A percentile compares a stretch with the other conserved stretches of the same genome.
phyloP scores from a whole-genome alignment of 2,797 vertebrate genomes.

The Muraenolepis orangiensis region DNA sequence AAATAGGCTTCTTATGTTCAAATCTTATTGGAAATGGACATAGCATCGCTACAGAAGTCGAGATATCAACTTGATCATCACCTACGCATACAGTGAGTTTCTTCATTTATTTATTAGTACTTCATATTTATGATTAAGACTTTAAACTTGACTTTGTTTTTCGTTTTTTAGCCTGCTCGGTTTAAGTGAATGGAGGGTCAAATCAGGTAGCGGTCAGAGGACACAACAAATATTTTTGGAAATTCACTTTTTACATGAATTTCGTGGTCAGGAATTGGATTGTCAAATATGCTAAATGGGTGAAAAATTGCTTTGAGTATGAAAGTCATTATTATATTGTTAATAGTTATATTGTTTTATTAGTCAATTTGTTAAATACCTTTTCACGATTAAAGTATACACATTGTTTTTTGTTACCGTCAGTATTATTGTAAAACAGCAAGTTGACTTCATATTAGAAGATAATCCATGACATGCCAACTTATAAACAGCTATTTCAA shows the following conservation, averaged over 20 bases:
- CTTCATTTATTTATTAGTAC: too few species aligned
- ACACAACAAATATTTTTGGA: not conserved
- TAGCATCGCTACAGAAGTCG: too few species aligned
- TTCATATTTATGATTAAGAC: too few species aligned
- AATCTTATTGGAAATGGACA: too few species aligned
- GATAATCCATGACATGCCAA: not conserved
- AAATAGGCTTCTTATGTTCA: too few species aligned
- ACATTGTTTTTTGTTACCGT: not conserved
- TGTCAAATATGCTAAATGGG: not conserved
- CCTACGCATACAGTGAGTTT: too few species aligned
- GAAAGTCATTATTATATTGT: not conserved
- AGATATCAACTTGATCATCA: too few species aligned
- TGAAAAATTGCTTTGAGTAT: not conserved
- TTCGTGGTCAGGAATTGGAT: not conserved
- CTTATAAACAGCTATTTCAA: not conserved
- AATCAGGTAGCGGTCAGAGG: not conserved
- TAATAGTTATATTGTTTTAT: too few species aligned
- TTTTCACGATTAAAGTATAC: not conserved
- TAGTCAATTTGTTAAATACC: too few species aligned
- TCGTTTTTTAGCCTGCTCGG: not conserved
- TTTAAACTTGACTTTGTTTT: too few species aligned
- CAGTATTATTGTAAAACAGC: not conserved
- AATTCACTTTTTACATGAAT: too few species aligned
- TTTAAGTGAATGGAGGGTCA: not conserved
- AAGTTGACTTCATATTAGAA: not conserved